Conservation (phyloP, 1,140 invertebrate species). For the Nephotettix cincticeps region DNA sequence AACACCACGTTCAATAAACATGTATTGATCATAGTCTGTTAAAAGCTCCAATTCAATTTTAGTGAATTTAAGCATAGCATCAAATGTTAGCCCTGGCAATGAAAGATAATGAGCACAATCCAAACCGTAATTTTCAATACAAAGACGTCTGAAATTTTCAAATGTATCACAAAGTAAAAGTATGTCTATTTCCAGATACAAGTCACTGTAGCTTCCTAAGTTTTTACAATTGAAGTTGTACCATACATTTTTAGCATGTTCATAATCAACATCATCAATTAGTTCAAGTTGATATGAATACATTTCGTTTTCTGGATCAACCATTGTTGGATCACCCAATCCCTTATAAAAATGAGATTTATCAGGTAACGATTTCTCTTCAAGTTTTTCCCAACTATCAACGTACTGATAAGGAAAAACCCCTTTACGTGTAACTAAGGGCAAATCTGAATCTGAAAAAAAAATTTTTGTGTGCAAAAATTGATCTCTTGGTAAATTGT, state of each 20-base stretch:
- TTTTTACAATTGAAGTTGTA: constrained; percentile 44
- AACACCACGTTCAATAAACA: constrained; percentile 46
- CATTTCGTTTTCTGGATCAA: too few species aligned
- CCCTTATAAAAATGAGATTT: constrained; percentile 42
- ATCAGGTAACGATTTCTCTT: constrained; percentile 43
- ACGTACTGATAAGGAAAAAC: constrained; percentile 45
- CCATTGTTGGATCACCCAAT: too few species aligned
- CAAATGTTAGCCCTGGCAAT: constrained; percentile 46
- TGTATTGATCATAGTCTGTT: constrained; percentile 48
- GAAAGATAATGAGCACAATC: constrained; percentile 45
- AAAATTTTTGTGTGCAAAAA: constrained; percentile 20
- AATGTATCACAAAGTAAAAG: constrained; percentile 49
- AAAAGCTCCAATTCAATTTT: constrained; percentile 51
- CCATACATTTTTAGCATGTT: constrained; percentile 50
- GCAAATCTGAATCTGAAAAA: constrained; percentile 28
- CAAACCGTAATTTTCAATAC: constrained; percentile 35
- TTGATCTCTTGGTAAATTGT: constrained; percentile 2
- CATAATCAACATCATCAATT: constrained; percentile 45
- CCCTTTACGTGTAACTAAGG: constrained; percentile 39
- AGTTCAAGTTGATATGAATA: too few species aligned
- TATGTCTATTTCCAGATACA: constrained; percentile 49
- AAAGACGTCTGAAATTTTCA: constrained; percentile 47
- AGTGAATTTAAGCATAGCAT: constrained; percentile 49
- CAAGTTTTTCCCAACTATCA: constrained; percentile 40
- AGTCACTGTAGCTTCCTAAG: constrained; percentile 42